Base-by-base conservation (phyloP, 1,140 invertebrate species). In the Scaptomyza montana region DNA sequence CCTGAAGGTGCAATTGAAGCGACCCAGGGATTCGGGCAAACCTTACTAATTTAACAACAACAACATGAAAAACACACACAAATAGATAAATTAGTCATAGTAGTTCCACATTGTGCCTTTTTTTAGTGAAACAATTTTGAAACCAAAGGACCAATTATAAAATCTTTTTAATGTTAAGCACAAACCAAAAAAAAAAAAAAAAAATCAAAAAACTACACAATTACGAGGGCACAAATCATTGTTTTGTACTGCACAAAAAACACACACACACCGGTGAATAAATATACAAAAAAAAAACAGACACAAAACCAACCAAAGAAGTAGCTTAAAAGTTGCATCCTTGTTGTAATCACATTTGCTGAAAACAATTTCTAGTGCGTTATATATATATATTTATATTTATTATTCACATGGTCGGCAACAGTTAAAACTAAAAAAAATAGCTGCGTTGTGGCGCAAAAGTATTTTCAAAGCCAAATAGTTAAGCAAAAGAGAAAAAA, bases 1-100 rank as follows among this genome's bases (percentile, higher is more conserved):
- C 92, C 95, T 99, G 79, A 99, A 99, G 95, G 98, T 99, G 92
- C 98, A 99, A 94, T 94, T 99, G 91, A 99, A 99, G 94, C 95
- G 97, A 93, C 96, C 97, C 86, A 99, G 98, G 94, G 97, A 98
- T 93, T 94, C 95, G 73, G 95, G 95, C 77, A 95, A 96, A 93
- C 96, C 96, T 89, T 97, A 97, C 93, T 97, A 96, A 77, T 65
- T 30, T 59, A 28, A 49, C 33, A 60, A 25, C 36, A 45, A 55
- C 57, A 54, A 51, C 0, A 30, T n/a, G n/a, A 62, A 36, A 60
- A 30, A 76, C 49, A 33, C 21, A 59, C 43, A 59, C 56, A 46
- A 59, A 49, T 70, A 69, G 30, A 36, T 51, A 63, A 55, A 28
- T 21, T 43, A 43, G 39, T 43, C 12, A 10, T 81, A 85, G 78